phyloP scores from a whole-genome alignment of 1,140 invertebrate species.

The Ostrea edulis region DNA sequence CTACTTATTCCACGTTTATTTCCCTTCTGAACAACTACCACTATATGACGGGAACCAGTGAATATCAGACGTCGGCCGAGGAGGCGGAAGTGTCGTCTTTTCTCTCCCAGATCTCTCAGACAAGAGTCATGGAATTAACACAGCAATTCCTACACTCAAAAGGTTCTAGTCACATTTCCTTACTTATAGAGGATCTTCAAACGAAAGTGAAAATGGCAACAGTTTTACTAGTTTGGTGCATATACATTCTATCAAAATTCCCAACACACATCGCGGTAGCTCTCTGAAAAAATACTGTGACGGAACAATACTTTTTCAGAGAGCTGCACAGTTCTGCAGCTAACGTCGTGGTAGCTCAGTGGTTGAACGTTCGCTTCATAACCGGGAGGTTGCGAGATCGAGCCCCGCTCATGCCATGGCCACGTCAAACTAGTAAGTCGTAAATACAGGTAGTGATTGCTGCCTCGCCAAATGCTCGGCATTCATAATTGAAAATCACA shows the following conservation, averaged over 20 bases:
- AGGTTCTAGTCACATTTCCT: conserved; percentile 44
- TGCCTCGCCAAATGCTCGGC: no score
- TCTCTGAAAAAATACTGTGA: no score
- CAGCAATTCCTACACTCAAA: conserved; percentile 59
- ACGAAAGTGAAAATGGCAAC: not conserved
- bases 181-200: not conserved
- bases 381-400: no score
- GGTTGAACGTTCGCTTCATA: no score
- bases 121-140: conserved; percentile 59
- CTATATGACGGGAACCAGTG: conserved; percentile 50
- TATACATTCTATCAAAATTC: not conserved
- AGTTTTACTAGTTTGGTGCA: not conserved
- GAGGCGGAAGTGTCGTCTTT: conserved; percentile 60
- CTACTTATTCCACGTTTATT: conserved; percentile 65
- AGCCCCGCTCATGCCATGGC: no score
- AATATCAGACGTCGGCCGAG: conserved; percentile 57
- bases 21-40: conserved; percentile 69
- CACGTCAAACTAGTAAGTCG: no score
- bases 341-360: no score
- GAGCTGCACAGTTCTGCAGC: no score
- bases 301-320: no score
- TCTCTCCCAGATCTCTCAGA: conserved; percentile 58
- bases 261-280: no score
- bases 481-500: no score
- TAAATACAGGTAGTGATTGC: no score